Conservation (phyloP, 2,113 vertebrate species). For the Leptobrachium leishanense region DNA sequence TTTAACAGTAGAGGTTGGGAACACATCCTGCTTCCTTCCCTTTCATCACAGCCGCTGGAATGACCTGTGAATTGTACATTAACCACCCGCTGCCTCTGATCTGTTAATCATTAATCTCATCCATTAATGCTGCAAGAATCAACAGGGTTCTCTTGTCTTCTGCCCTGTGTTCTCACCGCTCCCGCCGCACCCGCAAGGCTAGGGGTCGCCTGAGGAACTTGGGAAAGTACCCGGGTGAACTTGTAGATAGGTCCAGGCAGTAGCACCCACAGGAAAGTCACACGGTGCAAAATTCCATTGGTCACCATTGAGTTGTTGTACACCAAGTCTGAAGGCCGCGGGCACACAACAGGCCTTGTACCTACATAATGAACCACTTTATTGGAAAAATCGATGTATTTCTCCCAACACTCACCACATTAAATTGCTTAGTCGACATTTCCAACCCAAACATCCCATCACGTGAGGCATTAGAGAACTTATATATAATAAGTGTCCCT, state of each 20-base stretch:
- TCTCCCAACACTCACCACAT: too few species aligned
- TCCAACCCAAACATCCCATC: too few species aligned
- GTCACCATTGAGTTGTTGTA: not conserved
- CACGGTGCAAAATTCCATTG: not conserved
- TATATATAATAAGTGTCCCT: too few species aligned
- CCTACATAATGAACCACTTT: too few species aligned
- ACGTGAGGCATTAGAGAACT: too few species aligned
- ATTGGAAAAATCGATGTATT: too few species aligned
- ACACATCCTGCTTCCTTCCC: slow-evolving; percentile 38
- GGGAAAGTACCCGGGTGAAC: slow-evolving; percentile 18
- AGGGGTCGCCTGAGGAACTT: slow-evolving; percentile 41
- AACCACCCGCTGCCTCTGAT: slow-evolving; percentile 62
- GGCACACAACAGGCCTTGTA: too few species aligned
- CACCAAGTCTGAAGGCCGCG: too few species aligned
- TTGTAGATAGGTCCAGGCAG: not conserved
- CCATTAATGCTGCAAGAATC: slow-evolving; percentile 56
- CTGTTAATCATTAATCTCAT: slow-evolving; percentile 72
- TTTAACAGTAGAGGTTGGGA: slow-evolving; percentile 29
- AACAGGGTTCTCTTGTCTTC: slow-evolving; percentile 40
- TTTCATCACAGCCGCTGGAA: slow-evolving; percentile 55
- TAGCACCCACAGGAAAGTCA: slow-evolving; percentile 6
- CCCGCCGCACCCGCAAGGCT: slow-evolving; percentile 8
- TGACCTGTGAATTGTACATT: slow-evolving; percentile 65
- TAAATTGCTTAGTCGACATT: too few species aligned
- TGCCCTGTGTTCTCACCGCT: slow-evolving; percentile 36